Evolutionary conservation across 2,797 vertebrate genomes (phyloP).

Genomic region (Urocyon cinereoargenteus): DNA sequence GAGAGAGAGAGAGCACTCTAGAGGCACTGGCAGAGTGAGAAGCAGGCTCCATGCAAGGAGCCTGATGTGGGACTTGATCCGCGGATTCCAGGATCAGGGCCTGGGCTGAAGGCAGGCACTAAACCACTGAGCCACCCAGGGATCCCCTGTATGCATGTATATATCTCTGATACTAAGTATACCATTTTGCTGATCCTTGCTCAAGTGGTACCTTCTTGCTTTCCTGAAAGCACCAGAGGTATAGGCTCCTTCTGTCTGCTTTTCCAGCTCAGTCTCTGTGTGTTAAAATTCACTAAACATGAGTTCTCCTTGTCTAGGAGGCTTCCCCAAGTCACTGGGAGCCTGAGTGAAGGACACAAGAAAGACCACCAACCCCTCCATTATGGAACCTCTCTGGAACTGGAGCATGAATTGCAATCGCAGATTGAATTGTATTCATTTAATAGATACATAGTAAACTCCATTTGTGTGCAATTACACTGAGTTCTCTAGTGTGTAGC

Average conservation of each 20-base stretch:
- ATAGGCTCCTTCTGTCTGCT: not conserved
- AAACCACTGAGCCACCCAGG: too few relatives aligned
- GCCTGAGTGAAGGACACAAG: not conserved
- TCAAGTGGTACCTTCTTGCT: not conserved
- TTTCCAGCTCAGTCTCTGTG: not conserved
- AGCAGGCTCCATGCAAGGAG: too few relatives aligned
- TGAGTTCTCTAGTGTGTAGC: not conserved
- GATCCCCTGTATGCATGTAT: not conserved
- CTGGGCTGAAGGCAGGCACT: too few relatives aligned
- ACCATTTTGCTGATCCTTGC: not conserved
- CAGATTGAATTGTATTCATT: not conserved
- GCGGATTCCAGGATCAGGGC: too few relatives aligned
- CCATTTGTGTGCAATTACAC: not conserved
- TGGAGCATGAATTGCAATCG: not conserved
- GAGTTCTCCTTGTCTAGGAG: not conserved
- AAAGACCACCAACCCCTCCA: not conserved
- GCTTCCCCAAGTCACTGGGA: not conserved
- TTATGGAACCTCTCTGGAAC: not conserved
- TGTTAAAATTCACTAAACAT: constrained; percentile 19
- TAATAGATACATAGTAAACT: not conserved
- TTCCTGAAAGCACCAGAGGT: not conserved
- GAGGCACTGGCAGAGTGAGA: too few relatives aligned
- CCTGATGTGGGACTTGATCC: too few relatives aligned
- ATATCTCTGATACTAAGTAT: not conserved
- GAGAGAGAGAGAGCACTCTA: too few relatives aligned